Evolutionary conservation across 1,140 invertebrate genomes (phyloP).

Genomic region (Halesus radiatus): DNA sequence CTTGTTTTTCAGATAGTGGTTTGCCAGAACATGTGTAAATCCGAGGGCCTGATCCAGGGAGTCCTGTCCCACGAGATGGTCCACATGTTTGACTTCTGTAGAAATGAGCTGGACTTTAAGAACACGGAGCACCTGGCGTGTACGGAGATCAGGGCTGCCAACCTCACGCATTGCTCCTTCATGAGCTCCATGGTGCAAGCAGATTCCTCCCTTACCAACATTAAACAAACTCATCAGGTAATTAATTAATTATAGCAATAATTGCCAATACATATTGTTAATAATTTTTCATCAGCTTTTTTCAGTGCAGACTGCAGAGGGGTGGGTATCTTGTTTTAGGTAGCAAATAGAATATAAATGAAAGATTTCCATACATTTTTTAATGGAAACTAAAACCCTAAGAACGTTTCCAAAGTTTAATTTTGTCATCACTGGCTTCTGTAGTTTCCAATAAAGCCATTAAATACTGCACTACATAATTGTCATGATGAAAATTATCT

Average conservation of each 20-base stretch:
- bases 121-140: conserved; percentile 95
- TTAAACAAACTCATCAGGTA: conserved; percentile 82
- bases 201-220: conserved; percentile 79
- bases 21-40: conserved; percentile 87
- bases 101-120: conserved; percentile 88
- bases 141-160: conserved; percentile 93
- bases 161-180: conserved; percentile 93
- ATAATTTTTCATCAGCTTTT: no score
- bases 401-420: no score
- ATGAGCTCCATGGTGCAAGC: conserved; percentile 84
- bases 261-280: no score
- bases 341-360: no score
- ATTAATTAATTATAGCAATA: conserved; percentile 47
- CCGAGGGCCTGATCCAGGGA: conserved; percentile 78
- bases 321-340: no score
- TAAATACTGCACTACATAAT: no score
- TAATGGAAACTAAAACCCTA: no score
- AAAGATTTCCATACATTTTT: no score
- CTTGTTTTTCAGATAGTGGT: conserved; percentile 81
- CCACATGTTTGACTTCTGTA: conserved; percentile 97
- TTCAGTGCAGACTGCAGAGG: no score
- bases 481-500: no score
- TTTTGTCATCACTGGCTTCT: no score
- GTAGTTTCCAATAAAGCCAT: no score
- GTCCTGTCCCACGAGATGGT: conserved; percentile 94